Base-by-base conservation (phyloP, 2,888 invertebrate species). In the Tribolium freemani region DNA sequence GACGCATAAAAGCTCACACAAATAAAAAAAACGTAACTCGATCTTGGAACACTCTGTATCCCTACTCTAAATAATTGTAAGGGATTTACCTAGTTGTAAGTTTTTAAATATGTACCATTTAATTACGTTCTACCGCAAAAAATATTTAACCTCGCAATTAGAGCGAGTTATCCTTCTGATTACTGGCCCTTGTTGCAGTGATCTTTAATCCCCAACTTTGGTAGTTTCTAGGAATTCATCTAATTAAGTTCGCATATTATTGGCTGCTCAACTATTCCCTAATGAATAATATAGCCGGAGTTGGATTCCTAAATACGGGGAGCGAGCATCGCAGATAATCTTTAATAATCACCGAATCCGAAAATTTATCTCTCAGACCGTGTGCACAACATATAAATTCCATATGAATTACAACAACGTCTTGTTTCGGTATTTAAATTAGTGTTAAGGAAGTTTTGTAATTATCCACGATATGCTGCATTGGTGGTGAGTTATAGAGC, bases 381-480 rank as follows among this genome's bases (percentile, higher is more conserved):
- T 31, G 63, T 67, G 53, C 26, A 45, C 31, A 38, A 45, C 13
- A 11, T 44, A 58, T 61, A 54, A 66, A 66, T 58, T 68, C 57
- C 67, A 67, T 67, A 56, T 67, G 60, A 51, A 45, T 26, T 20
- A 44, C 44, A 61, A 11, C 46, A 63, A 46, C 66, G 48, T 69
- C 69, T 66, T 72, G 73, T 71, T 74, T 76, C 69, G 72, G 75
- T 76, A 75, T 76, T 77, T 73, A 76, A 74, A 76, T 77, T 75
- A 71, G 69, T 69, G 61, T 38, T 68, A 54, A 66, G 61, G 20
- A 81, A 80, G 77, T 81, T 81, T 78, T 75, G 80, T 76, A 79
- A 80, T 80, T 80, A 80, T 77, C 68, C 74, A 71, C 77, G 75
- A 77, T 79, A 76, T 75, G 76, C 75, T 75, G 75, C 76, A 77